Evolutionary conservation across 2,797 vertebrate species (phyloP), one percentile per base, ranked within the genome.

Genomic region (Coreius guichenoti): DNA sequence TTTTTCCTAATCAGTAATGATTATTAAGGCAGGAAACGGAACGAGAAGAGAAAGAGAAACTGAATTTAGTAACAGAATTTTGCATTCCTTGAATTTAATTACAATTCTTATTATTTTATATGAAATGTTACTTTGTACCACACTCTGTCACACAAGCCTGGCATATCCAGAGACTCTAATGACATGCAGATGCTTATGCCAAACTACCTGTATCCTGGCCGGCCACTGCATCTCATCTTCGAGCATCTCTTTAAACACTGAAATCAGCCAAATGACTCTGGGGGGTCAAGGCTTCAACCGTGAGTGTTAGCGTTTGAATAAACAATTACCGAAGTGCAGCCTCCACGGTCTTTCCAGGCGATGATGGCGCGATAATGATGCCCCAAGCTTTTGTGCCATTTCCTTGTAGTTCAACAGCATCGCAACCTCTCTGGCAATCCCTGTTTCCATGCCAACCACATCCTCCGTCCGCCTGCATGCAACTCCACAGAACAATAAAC

Each of bases 381-480:
- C 36, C 91, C 90, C 90, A 2, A 84, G 92, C 91, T 92, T 90
- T 92, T 89, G 90, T 85, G 75, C 89, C 89, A 91, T 92, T 93
- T 92, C 91, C 88, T 90, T 88, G 91, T 92, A 92, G 92, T 94
- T 94, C 91, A 92, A 91, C 92, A 93, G 91, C 90, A 88, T 89
- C 83, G 90, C 88, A 94, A 93, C 93, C 93, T 92, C 92, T 91
- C 91, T 74, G 51, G 85, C 91, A 87, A 90, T 90, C 81, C 88
- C 92, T 91, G 95, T 96, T 96, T 93, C 95, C 93, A 96, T 96
- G 95, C 92, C 95, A 93, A 96, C 94, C 45, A 1, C 85, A 88
- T 88, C 90, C 90, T 91, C 90, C 84, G 88, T 73, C 51, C 16
- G 77, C 75, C 51, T 80, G 36, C 47, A 90, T 90, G 92, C 92